Evolutionary conservation across 2,888 invertebrate genomes (phyloP).

Genomic region (Fissipunctia ypsillon): DNA sequence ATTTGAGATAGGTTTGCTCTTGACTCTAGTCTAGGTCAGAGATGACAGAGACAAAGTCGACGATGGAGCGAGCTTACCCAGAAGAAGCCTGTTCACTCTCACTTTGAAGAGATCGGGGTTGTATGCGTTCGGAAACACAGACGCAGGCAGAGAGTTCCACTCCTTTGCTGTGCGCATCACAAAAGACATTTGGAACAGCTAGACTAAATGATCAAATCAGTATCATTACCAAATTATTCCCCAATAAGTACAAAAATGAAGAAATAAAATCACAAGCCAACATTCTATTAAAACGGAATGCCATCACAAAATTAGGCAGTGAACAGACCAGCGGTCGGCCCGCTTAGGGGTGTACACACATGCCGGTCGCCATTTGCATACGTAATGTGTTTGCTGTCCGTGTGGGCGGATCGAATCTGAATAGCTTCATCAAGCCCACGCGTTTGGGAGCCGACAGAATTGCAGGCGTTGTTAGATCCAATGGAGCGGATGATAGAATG

Average conservation of each 20-base stretch:
- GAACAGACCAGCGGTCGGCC: constrained; percentile 11
- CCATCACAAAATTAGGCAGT: constrained; percentile 36
- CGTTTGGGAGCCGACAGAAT: constrained; percentile 35
- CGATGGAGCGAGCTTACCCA: too few relatives aligned
- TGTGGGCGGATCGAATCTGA: constrained; percentile 47
- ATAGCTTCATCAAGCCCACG: constrained; percentile 62
- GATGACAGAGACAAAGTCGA: too few relatives aligned
- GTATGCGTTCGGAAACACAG: too few relatives aligned
- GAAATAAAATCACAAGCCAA: constrained; percentile 42
- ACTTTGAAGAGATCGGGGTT: too few relatives aligned
- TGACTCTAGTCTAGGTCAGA: too few relatives aligned
- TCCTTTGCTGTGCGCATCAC: too few relatives aligned
- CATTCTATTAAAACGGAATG: constrained; percentile 19
- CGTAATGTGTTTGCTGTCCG: constrained; percentile 61
- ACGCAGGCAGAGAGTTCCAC: too few relatives aligned
- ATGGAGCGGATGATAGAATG: constrained; percentile 7
- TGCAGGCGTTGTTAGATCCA: constrained; percentile 8
- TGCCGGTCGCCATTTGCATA: constrained; percentile 50
- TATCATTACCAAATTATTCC: not conserved
- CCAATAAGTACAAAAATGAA: constrained; percentile 37
- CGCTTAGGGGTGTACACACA: constrained; percentile 51
- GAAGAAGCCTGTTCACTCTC: too few relatives aligned
- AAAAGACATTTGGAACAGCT: too few relatives aligned
- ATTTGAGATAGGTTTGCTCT: too few relatives aligned
- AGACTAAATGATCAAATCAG: not conserved